A percentile compares a stretch with the other conserved stretches of the same genome.
Conservation (phyloP, 1,140 invertebrate genomes). For the Drosophila repleta region DNA sequence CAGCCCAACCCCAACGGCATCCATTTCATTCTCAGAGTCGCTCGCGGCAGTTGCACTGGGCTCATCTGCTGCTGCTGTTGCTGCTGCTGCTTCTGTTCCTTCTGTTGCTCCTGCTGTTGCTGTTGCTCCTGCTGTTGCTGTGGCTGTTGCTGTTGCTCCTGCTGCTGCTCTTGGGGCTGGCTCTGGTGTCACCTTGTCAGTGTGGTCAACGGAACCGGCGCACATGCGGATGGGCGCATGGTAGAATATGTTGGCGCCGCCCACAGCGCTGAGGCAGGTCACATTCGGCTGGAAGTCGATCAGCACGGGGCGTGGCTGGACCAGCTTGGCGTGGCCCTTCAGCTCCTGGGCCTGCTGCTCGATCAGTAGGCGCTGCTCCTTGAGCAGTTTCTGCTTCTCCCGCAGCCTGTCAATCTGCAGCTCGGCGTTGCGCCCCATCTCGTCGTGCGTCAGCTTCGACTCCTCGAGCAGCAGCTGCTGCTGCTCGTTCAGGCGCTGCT, state of each 20-base stretch:
- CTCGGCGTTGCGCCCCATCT: neutral
- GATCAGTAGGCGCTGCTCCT: neutral
- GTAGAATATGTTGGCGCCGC: slow-evolving; percentile 38
- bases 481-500: neutral
- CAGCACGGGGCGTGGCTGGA: neutral
- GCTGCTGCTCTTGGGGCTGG: neutral
- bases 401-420: slow-evolving; percentile 1
- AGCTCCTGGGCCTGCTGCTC: neutral
- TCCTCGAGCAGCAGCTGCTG: slow-evolving; percentile 3
- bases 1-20: neutral
- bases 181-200: neutral
- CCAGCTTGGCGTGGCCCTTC: neutral
- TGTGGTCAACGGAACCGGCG: neutral
- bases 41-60: neutral
- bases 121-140: neutral
- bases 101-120: neutral
- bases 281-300: slow-evolving; percentile 41
- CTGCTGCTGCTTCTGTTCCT: neutral
- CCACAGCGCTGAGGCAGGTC: slow-evolving; percentile 15
- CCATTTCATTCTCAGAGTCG: neutral
- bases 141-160: neutral
- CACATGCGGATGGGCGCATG: slow-evolving; percentile 47
- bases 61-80: neutral
- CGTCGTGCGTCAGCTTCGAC: neutral
- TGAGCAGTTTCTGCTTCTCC: neutral